These are phyloP conservation scores for Aphelinus atriplicis DNA, from an alignment of 1,140 invertebrate species.

Conservation along the genomic window DNA sequence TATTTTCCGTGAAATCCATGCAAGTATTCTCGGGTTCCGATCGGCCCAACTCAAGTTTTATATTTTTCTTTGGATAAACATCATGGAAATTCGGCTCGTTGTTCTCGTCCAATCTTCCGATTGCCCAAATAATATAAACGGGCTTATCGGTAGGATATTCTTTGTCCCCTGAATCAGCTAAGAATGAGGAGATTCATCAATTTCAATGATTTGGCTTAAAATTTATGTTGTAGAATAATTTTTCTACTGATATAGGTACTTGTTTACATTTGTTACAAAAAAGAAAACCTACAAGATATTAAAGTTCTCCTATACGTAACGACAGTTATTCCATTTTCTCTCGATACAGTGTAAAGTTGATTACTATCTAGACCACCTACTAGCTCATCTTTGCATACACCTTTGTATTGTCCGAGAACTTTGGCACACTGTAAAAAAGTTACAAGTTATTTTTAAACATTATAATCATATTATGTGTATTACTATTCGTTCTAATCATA, in stretches of 20 bases:
- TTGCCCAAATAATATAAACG: conserved; percentile 84
- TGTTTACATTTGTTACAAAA: too few species aligned
- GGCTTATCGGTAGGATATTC: conserved; percentile 74
- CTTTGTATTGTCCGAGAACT: conserved; percentile 84
- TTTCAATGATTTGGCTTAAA: too few species aligned
- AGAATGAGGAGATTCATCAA: neutral
- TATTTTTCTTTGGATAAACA: conserved; percentile 77
- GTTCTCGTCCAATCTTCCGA: conserved; percentile 81
- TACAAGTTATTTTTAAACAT: neutral
- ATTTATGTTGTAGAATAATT: too few species aligned
- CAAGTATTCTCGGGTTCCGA: conserved; percentile 75
- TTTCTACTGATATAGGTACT: too few species aligned
- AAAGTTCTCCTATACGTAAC: conserved; percentile 82
- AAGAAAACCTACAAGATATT: conserved; percentile 72
- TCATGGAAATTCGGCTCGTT: conserved; percentile 87
- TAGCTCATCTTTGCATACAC: conserved; percentile 83
- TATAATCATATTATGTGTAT: neutral
- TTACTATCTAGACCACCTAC: conserved; percentile 82
- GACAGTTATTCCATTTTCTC: conserved; percentile 79
- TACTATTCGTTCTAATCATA: neutral
- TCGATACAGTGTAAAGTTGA: conserved; percentile 76
- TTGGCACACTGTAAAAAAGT: conserved; percentile 76
- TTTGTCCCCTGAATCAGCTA: conserved; percentile 83
- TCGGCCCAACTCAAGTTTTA: conserved; percentile 74
- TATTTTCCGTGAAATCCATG: conserved; percentile 71